Evolutionary conservation across 2,113 vertebrate genomes (phyloP).

Genomic region (Pardalotus punctatus): DNA sequence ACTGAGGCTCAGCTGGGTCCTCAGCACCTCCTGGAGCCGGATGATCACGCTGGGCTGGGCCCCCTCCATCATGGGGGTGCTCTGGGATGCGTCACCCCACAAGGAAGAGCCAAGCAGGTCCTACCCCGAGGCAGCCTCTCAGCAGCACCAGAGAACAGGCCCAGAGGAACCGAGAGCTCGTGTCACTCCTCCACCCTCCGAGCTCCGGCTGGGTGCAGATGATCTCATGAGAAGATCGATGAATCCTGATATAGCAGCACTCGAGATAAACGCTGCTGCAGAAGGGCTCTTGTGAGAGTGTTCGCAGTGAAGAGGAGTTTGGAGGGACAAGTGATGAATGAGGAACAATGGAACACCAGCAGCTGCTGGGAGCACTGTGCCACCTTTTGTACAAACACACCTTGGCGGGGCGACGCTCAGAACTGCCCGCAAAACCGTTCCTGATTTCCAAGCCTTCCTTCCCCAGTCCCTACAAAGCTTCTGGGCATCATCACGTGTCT

Average conservation of each 20-base stretch:
- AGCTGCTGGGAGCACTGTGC: neutral
- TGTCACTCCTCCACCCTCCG: neutral
- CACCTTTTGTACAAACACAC: neutral
- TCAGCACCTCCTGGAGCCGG: neutral
- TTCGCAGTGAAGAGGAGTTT: neutral
- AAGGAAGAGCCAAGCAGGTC: neutral
- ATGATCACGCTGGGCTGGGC: accelerated
- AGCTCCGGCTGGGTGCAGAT: neutral
- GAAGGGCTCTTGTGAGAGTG: neutral
- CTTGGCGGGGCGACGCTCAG: neutral
- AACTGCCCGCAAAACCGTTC: neutral
- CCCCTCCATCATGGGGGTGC: accelerated
- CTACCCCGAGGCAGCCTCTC: neutral
- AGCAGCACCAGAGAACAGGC: neutral
- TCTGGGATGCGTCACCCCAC: neutral
- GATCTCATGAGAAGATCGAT: neutral
- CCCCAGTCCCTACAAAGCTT: neutral
- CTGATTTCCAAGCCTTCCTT: neutral
- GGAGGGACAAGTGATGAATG: neutral
- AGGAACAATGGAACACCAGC: neutral
- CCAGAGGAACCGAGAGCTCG: neutral
- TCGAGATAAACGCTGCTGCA: conserved; percentile 8
- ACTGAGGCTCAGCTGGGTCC: neutral
- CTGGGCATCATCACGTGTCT: neutral
- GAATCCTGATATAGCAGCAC: conserved; percentile 47